Conservation (phyloP, 2,797 vertebrate genomes). For the Mormyrops attenuatus region DNA sequence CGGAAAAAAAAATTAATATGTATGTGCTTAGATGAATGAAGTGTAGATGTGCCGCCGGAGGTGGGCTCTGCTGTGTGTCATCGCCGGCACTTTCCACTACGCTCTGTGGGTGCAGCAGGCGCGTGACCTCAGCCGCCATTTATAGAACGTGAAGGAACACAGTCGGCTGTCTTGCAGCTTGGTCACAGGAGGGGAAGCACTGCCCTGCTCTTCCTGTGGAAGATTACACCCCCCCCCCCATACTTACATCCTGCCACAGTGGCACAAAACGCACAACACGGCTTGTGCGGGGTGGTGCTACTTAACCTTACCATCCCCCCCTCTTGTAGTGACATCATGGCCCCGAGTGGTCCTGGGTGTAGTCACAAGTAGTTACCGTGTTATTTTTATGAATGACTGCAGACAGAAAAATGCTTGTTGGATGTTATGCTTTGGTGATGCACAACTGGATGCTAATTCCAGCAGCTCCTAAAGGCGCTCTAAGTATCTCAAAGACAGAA, state of each 20-base stretch:
- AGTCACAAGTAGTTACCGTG: neutral
- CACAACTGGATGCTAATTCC: neutral
- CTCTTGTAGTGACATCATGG: neutral
- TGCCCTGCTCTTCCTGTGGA: slow-evolving; percentile 11
- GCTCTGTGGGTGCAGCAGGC: neutral
- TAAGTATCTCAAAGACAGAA: neutral
- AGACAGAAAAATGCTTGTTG: neutral
- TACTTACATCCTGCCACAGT: neutral
- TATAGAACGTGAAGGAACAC: slow-evolving; percentile 2
- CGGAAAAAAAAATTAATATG: neutral
- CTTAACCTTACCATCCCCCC: neutral
- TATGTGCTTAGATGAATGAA: neutral
- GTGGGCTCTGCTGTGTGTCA: neutral
- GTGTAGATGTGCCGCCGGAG: neutral
- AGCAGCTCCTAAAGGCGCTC: neutral
- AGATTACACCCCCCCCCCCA: neutral
- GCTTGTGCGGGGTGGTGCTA: neutral
- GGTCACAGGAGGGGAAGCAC: neutral
- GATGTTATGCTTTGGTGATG: neutral
- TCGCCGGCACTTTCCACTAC: neutral
- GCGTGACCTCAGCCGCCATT: neutral
- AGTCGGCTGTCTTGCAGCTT: neutral
- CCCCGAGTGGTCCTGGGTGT: neutral
- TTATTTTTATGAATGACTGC: slow-evolving; percentile 6
- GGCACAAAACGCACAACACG: neutral